These are phyloP conservation scores for Conops quadrifasciatus DNA, from an alignment of 2,888 invertebrate species.

Conservation along the genomic window DNA sequence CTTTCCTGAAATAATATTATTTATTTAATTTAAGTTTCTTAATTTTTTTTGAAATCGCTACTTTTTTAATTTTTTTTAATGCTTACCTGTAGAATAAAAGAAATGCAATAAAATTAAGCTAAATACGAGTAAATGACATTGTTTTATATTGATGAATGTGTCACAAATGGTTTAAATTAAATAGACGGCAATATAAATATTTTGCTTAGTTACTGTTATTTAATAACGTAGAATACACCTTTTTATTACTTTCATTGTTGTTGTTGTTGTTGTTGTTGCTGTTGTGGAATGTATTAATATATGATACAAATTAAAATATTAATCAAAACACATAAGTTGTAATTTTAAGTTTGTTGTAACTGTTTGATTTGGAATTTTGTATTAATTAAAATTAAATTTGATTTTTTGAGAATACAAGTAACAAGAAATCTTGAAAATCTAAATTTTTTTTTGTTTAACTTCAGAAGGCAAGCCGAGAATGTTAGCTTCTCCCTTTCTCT, in stretches of 20 bases:
- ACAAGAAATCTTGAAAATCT: background rate
- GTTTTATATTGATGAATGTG: slow-evolving; percentile 54
- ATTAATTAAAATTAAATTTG: slow-evolving; percentile 18
- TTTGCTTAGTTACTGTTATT: slow-evolving; percentile 40
- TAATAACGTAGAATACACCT: slow-evolving; percentile 60
- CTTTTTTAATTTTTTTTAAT: slow-evolving; percentile 4
- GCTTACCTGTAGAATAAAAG: slow-evolving; percentile 34
- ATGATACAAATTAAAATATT: slow-evolving; percentile 3
- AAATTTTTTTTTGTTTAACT: slow-evolving; percentile 6
- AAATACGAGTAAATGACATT: slow-evolving; percentile 38
- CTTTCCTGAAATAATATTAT: background rate
- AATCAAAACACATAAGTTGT: background rate
- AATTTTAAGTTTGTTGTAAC: slow-evolving; percentile 54
- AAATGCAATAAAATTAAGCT: slow-evolving; percentile 21
- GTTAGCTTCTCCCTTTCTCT: background rate
- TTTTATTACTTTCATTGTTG: slow-evolving; percentile 43
- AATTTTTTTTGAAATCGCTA: background rate
- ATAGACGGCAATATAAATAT: slow-evolving; percentile 11
- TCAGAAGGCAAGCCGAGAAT: background rate
- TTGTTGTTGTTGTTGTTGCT: slow-evolving; percentile 33
- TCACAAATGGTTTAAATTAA: slow-evolving; percentile 17
- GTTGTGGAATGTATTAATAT: slow-evolving; percentile 36
- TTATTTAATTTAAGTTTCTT: slow-evolving; percentile 1
- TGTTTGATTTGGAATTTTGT: slow-evolving; percentile 31
- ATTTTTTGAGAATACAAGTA: slow-evolving; percentile 24